Evolutionary conservation across 2,797 vertebrate genomes (phyloP), one percentile per base, ranked within the genome.

Genomic region (Buphagus erythrorhynchus): DNA sequence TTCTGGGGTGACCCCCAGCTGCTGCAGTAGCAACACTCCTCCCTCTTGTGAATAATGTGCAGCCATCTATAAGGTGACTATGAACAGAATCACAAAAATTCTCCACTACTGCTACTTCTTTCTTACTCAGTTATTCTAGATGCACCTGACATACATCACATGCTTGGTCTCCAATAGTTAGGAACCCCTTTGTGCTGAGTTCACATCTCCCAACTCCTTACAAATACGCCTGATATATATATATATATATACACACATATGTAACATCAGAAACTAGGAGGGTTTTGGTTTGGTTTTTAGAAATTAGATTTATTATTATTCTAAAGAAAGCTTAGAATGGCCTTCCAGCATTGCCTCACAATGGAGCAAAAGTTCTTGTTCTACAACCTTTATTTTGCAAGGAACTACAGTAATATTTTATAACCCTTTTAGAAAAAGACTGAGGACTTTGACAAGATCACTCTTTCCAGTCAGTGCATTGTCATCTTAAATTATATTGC

Each of bases 401-500:
- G 40, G 35, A 91, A 88, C 33, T 59, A 79, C 14, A 63, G n/a
- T n/a, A 77, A 73, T 11, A 49, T 38, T 80, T 92, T 59, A 42
- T 18, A 68, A 20, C 52, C 13, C n/a, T 72, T 92, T 92, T 61
- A 81, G 48, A 90, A 88, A 91, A 1, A 35, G 77, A 48, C 36
- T 3, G 26, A 87, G 35, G 59, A 79, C 63, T 85, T 66, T 13
- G 55, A 85, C 84, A 82, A 87, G 33, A 93, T 62, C 59, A 73
- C 36, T 89, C 28, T 83, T 89, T 73, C n/a, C 55, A 95, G 63
- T 19, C 25, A 26, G 58, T 35, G 28, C 55, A 55, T 6, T 82
- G 78, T 94, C 88, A 79, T 43, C 57, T 62, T 42, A 78, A 78
- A 67, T 94, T 92, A 74, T 51, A 85, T 13, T 48, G 73, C 86